Base-by-base conservation (phyloP, 2,888 invertebrate genomes). In the Teleiodes luculella region DNA sequence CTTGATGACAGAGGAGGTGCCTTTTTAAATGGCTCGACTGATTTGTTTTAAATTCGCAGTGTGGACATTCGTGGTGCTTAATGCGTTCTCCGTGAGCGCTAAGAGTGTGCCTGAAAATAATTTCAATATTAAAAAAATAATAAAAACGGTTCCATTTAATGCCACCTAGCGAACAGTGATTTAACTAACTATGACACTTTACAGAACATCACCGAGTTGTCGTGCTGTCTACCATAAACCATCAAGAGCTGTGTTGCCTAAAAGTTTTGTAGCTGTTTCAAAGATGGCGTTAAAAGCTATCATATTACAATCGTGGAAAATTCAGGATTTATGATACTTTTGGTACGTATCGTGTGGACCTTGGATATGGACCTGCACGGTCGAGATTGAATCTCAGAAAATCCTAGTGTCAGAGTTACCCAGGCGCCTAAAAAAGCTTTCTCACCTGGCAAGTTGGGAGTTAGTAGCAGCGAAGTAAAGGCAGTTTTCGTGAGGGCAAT, bases 1-100 rank as follows among this genome's bases (percentile, higher is more conserved):
- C 95, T 3, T 93, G 94, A 76, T 97, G 97, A 20, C 94, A 91
- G 3, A 94, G 91, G 74, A 94, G 86, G 77, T 98, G 98, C 47
- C 97, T 91, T 69, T 92, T 94, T 65, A 98, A 81, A 74, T 95
- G 95, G 24, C 93, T 92, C 6, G 91, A 83, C 58, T 92, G 90
- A 63, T 92, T 91, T 13, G 93, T 91, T 60, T 91, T 91, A 78
- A 96, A 97, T 1, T 90, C 72, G 69, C 97, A 97, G 8, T 92
- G 81, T 28, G 89, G 78, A 72, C 96, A 96, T 43, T 90, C 82
- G 68, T 91, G 92, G 64, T 92, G 92, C 49, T 82, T 83, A 4
- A 79, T 62, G 1, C 78, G 76, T 13, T 78, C 71, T 0, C 90
- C 89, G 63, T 94, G 94, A 20, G 88, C 78, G 41, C 89, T 90